Evolutionary conservation across 1,140 invertebrate genomes (phyloP), one percentile per base, ranked within the genome.

Genomic region (Hycleus phaleratus): DNA sequence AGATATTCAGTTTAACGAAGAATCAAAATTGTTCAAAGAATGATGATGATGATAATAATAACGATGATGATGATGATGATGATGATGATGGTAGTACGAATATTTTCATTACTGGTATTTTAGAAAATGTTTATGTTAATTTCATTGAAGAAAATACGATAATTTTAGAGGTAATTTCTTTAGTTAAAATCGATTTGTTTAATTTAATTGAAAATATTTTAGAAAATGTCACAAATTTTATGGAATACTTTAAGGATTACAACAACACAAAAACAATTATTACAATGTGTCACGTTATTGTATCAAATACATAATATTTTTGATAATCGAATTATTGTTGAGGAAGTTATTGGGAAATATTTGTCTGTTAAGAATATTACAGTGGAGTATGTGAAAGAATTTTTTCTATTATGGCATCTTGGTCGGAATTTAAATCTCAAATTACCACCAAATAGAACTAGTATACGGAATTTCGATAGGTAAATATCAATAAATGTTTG

Each of bases 341-440:
- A 90, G 71, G 78, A 85, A 67, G 80, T 87, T 6, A 85, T 90
- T 45, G 83, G 84, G 25, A 69, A 73, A 6, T 78, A 78, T 8
- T 68, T 78, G 49, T 79, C 74, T 46, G 73, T 74, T 58, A 74
- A 76, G 9, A 73, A 68, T 52, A 68, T 73, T 38, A 75, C 74
- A 68, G 78, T 88, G 58, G 81, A 83, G 56, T 82, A 86, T 18
- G 86, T 87, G 58, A 84, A 86, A 62, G 82, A 85, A 63, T 93
- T 92, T 70, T 80, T 85, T 12, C 75, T 86, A 2, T 73, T 93
- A 1, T 93, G 89, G 88, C 88, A 92, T 70, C 72, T 91, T 25
- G 88, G 88, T 6, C 70, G 90, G 58, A 87, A 90, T 51, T 77
- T 81, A 64, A 78, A 80, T 56, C 76, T 78, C 61, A 77, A 71